Percentiles rank a stretch among this genome's conserved stretches.
Conservation (phyloP, 2,888 invertebrate genomes). For the Acleris laterana region DNA sequence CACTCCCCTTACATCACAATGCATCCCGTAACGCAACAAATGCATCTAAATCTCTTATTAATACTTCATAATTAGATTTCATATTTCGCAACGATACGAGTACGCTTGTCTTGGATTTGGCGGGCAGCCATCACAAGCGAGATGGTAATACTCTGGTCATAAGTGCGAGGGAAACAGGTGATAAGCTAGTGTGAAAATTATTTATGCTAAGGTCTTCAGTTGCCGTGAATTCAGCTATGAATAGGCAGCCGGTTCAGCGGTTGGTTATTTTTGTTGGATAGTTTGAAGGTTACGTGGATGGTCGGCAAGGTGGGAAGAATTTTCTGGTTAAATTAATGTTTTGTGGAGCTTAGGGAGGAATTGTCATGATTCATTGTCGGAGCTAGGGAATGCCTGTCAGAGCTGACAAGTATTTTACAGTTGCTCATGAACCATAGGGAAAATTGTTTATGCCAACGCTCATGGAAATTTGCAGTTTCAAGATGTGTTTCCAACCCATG, state of each 20-base stretch:
- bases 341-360: constrained; percentile 18
- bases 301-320: constrained; percentile 47
- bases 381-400: not conserved
- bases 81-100: constrained; percentile 80
- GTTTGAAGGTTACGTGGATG: constrained; percentile 68
- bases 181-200: constrained; percentile 82
- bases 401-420: no score
- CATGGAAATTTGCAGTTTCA: no score
- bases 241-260: constrained; percentile 65
- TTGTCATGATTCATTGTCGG: constrained; percentile 2
- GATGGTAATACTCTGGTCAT: constrained; percentile 63
- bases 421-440: no score
- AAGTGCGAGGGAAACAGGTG: constrained; percentile 74
- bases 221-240: constrained; percentile 73
- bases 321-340: constrained; percentile 48
- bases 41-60: constrained; percentile 52
- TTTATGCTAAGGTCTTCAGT: constrained; percentile 81
- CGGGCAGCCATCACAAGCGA: constrained; percentile 66
- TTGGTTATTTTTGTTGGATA: constrained; percentile 67
- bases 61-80: constrained; percentile 75
- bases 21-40: constrained; percentile 36
- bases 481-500: no score
- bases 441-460: no score
- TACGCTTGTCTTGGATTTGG: constrained; percentile 67
- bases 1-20: no score